A percentile compares a stretch with the other conserved stretches of the same genome.
Conservation (phyloP, 2,888 invertebrate species). For the Lydus trimaculatus region DNA sequence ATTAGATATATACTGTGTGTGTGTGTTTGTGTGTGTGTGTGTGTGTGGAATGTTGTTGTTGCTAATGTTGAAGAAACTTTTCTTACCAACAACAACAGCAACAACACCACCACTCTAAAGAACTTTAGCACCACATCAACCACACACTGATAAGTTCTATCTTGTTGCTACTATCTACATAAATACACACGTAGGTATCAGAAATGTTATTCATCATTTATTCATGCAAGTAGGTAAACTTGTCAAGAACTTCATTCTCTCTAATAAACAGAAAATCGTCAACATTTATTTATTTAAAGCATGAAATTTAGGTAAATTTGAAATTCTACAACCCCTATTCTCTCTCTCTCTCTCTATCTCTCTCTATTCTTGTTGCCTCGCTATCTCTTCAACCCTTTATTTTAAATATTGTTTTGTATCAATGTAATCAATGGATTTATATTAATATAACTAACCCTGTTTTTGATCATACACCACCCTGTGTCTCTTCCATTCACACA, state of each 20-base stretch:
- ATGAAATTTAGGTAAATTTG: not conserved
- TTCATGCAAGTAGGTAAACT: constrained; percentile 34
- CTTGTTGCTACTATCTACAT: not conserved
- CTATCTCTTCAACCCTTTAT: not conserved
- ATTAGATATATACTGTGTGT: too few species aligned
- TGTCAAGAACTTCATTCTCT: constrained; percentile 36
- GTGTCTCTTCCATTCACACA: too few species aligned
- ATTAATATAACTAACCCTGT: not conserved
- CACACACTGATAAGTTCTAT: not conserved
- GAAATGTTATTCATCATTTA: constrained; percentile 32
- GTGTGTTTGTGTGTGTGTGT: too few species aligned
- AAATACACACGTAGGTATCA: too few species aligned
- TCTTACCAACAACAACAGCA: not conserved
- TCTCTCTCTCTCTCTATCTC: too few species aligned
- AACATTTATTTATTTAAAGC: constrained; percentile 31
- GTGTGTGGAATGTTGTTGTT: too few species aligned
- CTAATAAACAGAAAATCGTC: constrained; percentile 33
- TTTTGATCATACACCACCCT: not conserved
- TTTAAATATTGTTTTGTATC: not conserved
- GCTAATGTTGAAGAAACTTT: not conserved
- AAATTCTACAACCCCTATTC: not conserved
- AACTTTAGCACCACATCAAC: constrained; percentile 5
- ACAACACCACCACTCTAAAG: too few species aligned
- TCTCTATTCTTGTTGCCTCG: too few species aligned
- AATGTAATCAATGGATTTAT: not conserved